These are phyloP conservation scores for Pomatostomus ruficeps DNA, from an alignment of 2,113 vertebrate species.

Conservation along the genomic window DNA sequence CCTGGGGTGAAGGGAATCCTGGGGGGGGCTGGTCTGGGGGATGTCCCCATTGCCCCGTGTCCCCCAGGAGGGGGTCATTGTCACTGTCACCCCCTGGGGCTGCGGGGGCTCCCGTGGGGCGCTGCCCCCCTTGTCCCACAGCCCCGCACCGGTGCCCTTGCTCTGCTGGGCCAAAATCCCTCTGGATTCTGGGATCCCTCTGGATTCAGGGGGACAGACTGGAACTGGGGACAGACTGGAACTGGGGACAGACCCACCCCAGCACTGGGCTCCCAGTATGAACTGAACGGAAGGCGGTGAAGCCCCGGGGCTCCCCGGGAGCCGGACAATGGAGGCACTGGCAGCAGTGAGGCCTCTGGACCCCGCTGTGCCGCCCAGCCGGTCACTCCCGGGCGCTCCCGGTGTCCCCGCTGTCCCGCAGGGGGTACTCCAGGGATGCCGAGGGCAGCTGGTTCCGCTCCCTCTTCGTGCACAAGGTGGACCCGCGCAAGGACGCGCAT, in stretches of 20 bases:
- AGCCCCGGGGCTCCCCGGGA: neutral
- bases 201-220: neutral
- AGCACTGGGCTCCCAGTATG: neutral
- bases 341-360: neutral
- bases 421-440: slow-evolving; percentile 77
- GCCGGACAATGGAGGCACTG: rapidly evolving
- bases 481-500: slow-evolving; percentile 92
- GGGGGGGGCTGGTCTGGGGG: rapidly evolving
- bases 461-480: slow-evolving; percentile 89
- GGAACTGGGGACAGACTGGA: neutral
- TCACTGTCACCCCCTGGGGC: neutral
- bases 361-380: rapidly evolving
- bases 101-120: neutral
- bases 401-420: neutral
- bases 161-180: neutral
- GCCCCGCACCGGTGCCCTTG: neutral
- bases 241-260: neutral
- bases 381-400: rapidly evolving
- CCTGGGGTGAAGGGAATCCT: neutral
- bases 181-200: neutral
- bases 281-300: rapidly evolving
- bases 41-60: neutral
- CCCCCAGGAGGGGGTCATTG: neutral
- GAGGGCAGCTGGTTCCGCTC: slow-evolving; percentile 92
- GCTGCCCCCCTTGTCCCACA: neutral